Evolutionary conservation across 2,888 invertebrate genomes (phyloP).

Genomic region (Byasa hedistus): DNA sequence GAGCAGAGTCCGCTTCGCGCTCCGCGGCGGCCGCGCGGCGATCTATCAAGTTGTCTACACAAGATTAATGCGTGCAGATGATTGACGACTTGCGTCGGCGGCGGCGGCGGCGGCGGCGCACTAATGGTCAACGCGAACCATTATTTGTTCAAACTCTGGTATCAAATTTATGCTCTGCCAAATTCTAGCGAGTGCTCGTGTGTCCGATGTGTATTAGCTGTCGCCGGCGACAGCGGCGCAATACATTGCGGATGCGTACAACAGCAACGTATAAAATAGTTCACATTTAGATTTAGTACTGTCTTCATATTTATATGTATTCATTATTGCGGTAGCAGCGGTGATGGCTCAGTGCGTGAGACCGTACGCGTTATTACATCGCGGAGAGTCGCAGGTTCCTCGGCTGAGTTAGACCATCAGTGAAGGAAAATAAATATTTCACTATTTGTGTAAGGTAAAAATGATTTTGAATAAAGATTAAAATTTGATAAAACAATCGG

Average conservation of each 20-base stretch:
- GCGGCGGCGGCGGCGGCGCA: constrained; percentile 33
- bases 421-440: too few species aligned
- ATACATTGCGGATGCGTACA: constrained; percentile 7
- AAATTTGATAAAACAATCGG: too few species aligned
- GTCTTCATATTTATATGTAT: too few species aligned
- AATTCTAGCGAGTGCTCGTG: constrained; percentile 14
- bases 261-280: too few species aligned
- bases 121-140: constrained; percentile 66
- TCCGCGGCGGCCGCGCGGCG: constrained; percentile 58
- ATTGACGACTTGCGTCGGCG: constrained; percentile 71
- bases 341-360: too few species aligned
- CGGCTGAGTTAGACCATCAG: too few species aligned
- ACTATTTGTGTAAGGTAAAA: too few species aligned
- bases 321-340: too few species aligned
- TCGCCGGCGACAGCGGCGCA: constrained; percentile 5
- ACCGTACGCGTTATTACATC: too few species aligned
- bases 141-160: constrained; percentile 46
- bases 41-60: constrained; percentile 79
- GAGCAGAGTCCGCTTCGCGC: constrained; percentile 4
- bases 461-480: too few species aligned
- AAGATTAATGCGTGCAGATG: constrained; percentile 79
- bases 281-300: too few species aligned
- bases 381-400: too few species aligned
- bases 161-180: constrained; percentile 21
- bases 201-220: not conserved